phyloP scores from a whole-genome alignment of 2,888 invertebrate genomes.

The Pedicia rivosa region DNA sequence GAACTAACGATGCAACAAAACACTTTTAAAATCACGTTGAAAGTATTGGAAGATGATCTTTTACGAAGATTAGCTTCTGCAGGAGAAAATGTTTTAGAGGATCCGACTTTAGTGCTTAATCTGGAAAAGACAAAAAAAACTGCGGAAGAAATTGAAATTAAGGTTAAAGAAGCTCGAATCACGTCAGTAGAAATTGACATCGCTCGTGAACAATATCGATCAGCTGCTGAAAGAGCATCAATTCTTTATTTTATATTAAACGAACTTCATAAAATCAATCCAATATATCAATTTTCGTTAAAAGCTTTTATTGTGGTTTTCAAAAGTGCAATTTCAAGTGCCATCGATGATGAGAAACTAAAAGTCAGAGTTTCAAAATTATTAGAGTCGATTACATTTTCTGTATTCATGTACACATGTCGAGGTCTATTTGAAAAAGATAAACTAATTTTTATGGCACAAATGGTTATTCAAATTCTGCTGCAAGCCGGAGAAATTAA shows the following conservation, averaged over 20 bases:
- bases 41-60: constrained; percentile 80
- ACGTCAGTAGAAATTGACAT: constrained; percentile 81
- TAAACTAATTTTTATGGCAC: constrained; percentile 77
- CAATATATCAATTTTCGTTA: constrained; percentile 89
- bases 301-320: constrained; percentile 90
- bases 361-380: constrained; percentile 56
- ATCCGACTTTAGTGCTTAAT: constrained; percentile 79
- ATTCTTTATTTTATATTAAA: constrained; percentile 86
- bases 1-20: constrained; percentile 84
- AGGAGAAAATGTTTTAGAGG: constrained; percentile 81
- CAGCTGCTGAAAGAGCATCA: constrained; percentile 74
- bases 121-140: constrained; percentile 87
- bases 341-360: constrained; percentile 51
- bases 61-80: constrained; percentile 75
- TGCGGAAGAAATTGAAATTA: constrained; percentile 74
- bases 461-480: constrained; percentile 64
- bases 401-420: constrained; percentile 75
- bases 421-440: constrained; percentile 84
- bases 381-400: constrained; percentile 74
- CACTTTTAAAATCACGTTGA: constrained; percentile 83
- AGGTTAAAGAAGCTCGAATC: constrained; percentile 75
- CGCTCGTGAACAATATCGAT: constrained; percentile 74
- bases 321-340: constrained; percentile 53
- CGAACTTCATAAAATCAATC: constrained; percentile 81
- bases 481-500: constrained; percentile 46